phyloP scores from a whole-genome alignment of 2,113 vertebrate genomes.

The Herpailurus yagouaroundi region DNA sequence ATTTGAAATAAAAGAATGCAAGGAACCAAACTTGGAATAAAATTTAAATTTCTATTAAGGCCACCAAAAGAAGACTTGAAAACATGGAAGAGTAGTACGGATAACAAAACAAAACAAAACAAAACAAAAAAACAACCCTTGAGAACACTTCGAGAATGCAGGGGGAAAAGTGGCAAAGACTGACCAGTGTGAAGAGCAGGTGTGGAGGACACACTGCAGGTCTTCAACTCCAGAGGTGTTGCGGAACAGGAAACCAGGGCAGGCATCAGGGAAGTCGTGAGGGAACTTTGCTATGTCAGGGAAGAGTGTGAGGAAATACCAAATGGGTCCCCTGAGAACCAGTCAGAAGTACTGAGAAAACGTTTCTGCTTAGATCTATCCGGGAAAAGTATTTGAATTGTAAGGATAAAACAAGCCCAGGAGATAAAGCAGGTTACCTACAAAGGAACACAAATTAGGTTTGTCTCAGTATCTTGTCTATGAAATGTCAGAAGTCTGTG shows the following conservation, averaged over 20 bases:
- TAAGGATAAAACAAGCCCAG: slow-evolving; percentile 36
- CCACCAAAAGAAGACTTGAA: background rate
- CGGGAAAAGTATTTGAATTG: slow-evolving; percentile 52
- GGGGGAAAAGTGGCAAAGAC: background rate
- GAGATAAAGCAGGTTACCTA: slow-evolving; percentile 2
- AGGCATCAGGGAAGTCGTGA: background rate
- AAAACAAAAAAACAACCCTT: too few species aligned
- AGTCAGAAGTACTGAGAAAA: background rate
- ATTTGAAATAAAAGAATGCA: background rate
- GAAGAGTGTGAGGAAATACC: background rate
- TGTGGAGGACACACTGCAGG: background rate
- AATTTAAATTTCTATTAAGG: background rate
- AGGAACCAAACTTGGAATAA: background rate
- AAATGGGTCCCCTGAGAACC: background rate
- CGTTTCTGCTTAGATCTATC: background rate
- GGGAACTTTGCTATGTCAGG: background rate
- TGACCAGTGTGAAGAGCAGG: background rate
- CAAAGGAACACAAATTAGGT: slow-evolving; percentile 13
- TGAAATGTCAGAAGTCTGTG: slow-evolving; percentile 4
- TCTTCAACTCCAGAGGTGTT: background rate
- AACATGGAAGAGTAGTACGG: background rate
- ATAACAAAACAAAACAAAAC: background rate
- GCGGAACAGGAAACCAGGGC: background rate
- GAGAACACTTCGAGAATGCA: background rate
- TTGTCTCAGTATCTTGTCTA: slow-evolving; percentile 5